Base-by-base conservation (phyloP, 2,797 vertebrate species). In the Brotula barbata region DNA sequence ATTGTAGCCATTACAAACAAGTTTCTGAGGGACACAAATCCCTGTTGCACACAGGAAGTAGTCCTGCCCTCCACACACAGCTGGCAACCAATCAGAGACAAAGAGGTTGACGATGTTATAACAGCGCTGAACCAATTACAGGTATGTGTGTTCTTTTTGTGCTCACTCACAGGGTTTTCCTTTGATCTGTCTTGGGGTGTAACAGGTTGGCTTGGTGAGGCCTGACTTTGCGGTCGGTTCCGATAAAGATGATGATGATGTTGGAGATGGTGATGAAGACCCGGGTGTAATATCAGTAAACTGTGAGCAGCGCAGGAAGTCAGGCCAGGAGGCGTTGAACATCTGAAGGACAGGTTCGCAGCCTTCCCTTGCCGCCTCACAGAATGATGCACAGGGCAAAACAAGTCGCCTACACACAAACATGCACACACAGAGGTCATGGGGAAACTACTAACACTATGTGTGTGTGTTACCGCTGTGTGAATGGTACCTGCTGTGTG, bases 291-390 rank as follows among this genome's bases (percentile, higher is more conserved):
- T 3, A 22, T 70, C 92, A 80, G 71, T 84, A 81, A 98, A 98
- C 80, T 95, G 95, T 4, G 95, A 96, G 77, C 96, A 98, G 56
- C 91, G 92, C 58, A 98, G 89, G 86, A 97, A 96, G 33, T 94
- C 90, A 0, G 96, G 96, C 96, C 96, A 98, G 42, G 94, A 94
- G 67, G 93, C 90, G 33, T 97, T 97, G 64, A 98, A 94, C 92
- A 94, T 94, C 77, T 91, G 92, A 36, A 98, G 90, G 31, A 98
- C 91, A 1, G 94, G 93, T 25, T 96, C 96, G 49, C 96, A 98
- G 28, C 95, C 95, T 70, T 95, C 91, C 65, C 91, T 91, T 17
- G 96, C 95, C 14, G 92, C 93, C 71, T 98, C 95, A 20, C 96
- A 98, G 86, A 98, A 98, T 0, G 92, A 93, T 23, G 87, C 82